A percentile compares a stretch with the other conserved stretches of the same genome.
These are phyloP conservation scores for Proales similis DNA, from an alignment of 1,140 invertebrate species.

Conservation along the genomic window DNA sequence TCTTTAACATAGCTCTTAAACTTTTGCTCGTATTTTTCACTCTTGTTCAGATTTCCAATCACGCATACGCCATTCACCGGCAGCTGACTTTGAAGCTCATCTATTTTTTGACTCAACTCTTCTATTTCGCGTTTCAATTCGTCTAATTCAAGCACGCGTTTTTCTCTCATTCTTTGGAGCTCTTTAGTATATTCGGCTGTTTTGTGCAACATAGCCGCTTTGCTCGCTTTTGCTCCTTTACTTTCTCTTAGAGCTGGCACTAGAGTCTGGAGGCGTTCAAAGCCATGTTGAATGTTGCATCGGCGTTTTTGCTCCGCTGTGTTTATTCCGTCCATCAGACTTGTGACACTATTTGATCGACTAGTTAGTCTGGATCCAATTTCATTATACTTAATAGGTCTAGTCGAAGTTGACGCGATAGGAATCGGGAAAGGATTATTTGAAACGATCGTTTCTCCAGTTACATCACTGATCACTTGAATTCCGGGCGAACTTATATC, in stretches of 20 bases:
- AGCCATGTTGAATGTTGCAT: conserved; percentile 93
- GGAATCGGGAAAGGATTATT: too few species aligned
- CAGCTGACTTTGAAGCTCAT: conserved; percentile 74
- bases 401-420: too few species aligned
- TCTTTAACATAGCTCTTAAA: conserved; percentile 81
- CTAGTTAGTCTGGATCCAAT: too few species aligned
- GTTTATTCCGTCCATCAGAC: neutral
- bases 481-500: too few species aligned
- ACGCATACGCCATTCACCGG: conserved; percentile 90
- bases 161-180: conserved; percentile 71
- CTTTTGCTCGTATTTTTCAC: conserved; percentile 86
- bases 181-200: conserved; percentile 84
- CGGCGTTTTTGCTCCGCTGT: conserved; percentile 92
- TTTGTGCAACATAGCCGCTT: conserved; percentile 72
- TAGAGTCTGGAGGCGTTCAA: conserved; percentile 84
- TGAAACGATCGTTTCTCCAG: too few species aligned
- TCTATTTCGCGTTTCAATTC: conserved; percentile 73
- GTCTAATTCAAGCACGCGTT: conserved; percentile 82
- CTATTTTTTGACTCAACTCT: conserved; percentile 61
- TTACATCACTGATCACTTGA: too few species aligned
- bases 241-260: conserved; percentile 79
- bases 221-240: conserved; percentile 78
- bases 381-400: too few species aligned
- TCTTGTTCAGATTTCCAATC: conserved; percentile 58
- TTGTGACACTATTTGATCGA: conserved; percentile 29